phyloP scores from a whole-genome alignment of 2,888 invertebrate genomes.

The Tiliacea aurago region DNA sequence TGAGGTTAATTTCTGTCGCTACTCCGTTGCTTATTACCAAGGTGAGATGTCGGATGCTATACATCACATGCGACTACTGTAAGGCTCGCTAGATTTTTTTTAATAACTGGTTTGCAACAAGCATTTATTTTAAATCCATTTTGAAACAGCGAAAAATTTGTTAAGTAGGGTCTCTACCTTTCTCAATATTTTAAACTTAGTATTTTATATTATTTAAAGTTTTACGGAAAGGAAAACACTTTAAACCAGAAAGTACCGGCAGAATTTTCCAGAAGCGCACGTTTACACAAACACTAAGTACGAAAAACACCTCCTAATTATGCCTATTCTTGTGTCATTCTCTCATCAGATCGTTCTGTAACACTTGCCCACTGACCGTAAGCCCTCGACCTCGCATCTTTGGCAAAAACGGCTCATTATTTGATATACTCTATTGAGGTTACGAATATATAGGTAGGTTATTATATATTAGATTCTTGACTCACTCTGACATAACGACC shows the following conservation, averaged over 20 bases:
- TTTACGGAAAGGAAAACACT: too few species aligned
- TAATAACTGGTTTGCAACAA: not conserved
- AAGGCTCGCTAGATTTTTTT: too few species aligned
- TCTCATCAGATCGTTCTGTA: slow-evolving; percentile 53
- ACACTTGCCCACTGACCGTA: slow-evolving; percentile 65
- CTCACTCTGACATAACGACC: slow-evolving; percentile 39
- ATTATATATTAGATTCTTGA: slow-evolving; percentile 23
- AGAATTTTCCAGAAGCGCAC: not conserved
- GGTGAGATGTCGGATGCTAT: too few species aligned
- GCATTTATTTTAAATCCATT: too few species aligned
- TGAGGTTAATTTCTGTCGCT: too few species aligned
- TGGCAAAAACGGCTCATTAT: slow-evolving; percentile 66
- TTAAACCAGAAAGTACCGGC: too few species aligned
- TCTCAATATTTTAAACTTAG: too few species aligned
- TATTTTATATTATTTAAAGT: too few species aligned
- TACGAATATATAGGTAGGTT: slow-evolving; percentile 4
- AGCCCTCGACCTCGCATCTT: slow-evolving; percentile 62
- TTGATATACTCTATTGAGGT: slow-evolving; percentile 44
- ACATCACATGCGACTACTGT: too few species aligned
- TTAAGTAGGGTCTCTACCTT: too few species aligned
- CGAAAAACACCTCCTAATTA: not conserved
- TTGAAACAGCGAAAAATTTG: too few species aligned
- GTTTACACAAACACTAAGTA: not conserved
- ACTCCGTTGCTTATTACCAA: too few species aligned
- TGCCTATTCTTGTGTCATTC: slow-evolving; percentile 33